Conservation (phyloP, 2,797 vertebrate genomes). For the Sternotherus odoratus region DNA sequence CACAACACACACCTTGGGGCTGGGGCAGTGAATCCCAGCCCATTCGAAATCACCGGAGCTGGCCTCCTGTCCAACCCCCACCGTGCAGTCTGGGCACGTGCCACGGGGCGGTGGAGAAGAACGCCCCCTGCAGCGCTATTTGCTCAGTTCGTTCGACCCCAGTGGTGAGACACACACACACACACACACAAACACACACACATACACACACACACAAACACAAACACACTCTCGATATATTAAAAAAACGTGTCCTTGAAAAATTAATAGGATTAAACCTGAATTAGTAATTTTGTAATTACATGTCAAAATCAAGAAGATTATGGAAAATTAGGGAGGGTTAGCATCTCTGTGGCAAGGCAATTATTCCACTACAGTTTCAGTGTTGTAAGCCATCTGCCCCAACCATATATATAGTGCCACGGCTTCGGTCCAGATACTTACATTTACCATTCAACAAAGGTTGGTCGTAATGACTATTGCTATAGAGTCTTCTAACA, state of each 20-base stretch:
- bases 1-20: not conserved
- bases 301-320: not conserved
- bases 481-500: not conserved
- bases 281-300: not conserved
- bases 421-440: not conserved
- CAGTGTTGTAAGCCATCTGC: constrained; percentile 40
- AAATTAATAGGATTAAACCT: not conserved
- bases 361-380: constrained; percentile 34
- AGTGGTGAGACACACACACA: too few species aligned
- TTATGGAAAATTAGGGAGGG: not conserved
- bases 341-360: not conserved
- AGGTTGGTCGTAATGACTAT: not conserved
- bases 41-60: not conserved
- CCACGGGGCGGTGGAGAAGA: not conserved
- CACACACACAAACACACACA: too few species aligned
- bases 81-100: not conserved
- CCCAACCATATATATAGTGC: not conserved
- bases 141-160: not conserved
- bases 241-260: not conserved
- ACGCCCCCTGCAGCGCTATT: not conserved
- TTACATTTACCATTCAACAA: not conserved
- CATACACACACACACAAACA: too few species aligned
- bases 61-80: too few species aligned
- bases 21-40: not conserved
- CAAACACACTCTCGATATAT: not conserved